phyloP scores from a whole-genome alignment of 1,140 invertebrate genomes.

The Trachymyrmex septentrionalis region DNA sequence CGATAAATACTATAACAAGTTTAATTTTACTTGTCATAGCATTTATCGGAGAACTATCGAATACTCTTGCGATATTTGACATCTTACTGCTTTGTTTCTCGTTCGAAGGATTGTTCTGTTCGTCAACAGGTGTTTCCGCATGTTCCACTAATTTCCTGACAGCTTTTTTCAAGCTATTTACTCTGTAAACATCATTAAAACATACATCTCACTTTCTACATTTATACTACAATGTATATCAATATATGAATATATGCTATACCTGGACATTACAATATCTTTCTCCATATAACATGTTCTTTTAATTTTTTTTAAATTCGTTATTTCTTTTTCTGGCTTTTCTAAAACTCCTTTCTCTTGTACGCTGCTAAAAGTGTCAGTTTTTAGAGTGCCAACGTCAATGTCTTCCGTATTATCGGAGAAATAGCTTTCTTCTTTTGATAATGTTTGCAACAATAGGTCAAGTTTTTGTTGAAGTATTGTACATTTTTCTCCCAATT shows the following conservation, averaged over 20 bases:
- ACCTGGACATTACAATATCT: conserved; percentile 82
- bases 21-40: conserved; percentile 48
- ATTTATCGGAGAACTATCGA: conserved; percentile 65
- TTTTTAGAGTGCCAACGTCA: conserved; percentile 70
- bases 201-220: not conserved
- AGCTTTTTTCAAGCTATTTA: conserved; percentile 95
- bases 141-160: conserved; percentile 94
- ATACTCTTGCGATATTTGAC: conserved; percentile 76
- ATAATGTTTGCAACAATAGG: conserved; percentile 91
- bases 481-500: conserved; percentile 90
- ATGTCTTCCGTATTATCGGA: conserved; percentile 74
- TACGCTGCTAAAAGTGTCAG: conserved; percentile 81
- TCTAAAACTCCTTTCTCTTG: conserved; percentile 88
- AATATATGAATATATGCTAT: conserved; percentile 30
- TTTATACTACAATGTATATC: not conserved
- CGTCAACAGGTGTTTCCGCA: conserved; percentile 90
- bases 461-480: conserved; percentile 93
- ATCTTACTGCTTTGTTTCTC: conserved; percentile 78
- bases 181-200: conserved; percentile 81
- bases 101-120: conserved; percentile 84
- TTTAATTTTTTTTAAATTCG: conserved; percentile 81
- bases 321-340: conserved; percentile 88
- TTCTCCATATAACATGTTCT: conserved; percentile 79
- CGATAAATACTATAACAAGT: too few species aligned
- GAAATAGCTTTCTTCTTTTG: conserved; percentile 88